Conservation (phyloP, 2,797 vertebrate genomes). For the Anolis apletophallus region DNA sequence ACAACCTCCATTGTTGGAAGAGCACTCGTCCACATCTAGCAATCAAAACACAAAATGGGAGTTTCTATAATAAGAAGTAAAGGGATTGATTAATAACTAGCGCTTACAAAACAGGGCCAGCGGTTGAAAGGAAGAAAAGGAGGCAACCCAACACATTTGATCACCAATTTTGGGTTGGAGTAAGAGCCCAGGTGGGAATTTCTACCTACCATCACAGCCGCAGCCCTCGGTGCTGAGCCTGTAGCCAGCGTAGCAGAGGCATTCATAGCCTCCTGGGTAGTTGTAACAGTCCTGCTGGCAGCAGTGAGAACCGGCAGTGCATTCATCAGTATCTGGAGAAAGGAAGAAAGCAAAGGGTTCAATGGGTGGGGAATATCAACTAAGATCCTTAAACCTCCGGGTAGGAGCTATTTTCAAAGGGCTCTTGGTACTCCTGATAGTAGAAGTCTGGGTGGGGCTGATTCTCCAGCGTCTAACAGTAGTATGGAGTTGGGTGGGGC, state of each 20-base stretch:
- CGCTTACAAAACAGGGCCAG: too few relatives aligned
- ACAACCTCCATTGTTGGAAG: slow-evolving; percentile 81
- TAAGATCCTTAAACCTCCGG: too few relatives aligned
- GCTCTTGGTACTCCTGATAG: too few relatives aligned
- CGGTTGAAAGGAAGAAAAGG: too few relatives aligned
- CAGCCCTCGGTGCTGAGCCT: slow-evolving; percentile 87
- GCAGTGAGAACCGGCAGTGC: slow-evolving; percentile 82
- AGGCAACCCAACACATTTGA: too few relatives aligned
- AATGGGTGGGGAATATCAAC: too few relatives aligned
- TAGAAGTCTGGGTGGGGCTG: too few relatives aligned
- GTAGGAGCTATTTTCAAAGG: too few relatives aligned
- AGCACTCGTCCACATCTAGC: slow-evolving; percentile 92
- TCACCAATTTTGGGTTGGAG: accelerated
- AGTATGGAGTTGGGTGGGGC: too few relatives aligned
- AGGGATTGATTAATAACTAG: too few relatives aligned
- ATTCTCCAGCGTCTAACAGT: too few relatives aligned
- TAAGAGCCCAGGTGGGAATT: accelerated
- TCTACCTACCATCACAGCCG: slow-evolving; percentile 87
- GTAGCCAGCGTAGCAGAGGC: slow-evolving; percentile 91
- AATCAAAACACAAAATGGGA: slow-evolving; percentile 19
- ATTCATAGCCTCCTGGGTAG: slow-evolving; percentile 94
- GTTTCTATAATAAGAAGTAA: too few relatives aligned
- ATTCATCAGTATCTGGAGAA: slow-evolving; percentile 88
- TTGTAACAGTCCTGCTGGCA: slow-evolving; percentile 93
- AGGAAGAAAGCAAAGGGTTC: background rate